phyloP scores from a whole-genome alignment of 2,113 vertebrate species.

The Ariopsis seemanni region DNA sequence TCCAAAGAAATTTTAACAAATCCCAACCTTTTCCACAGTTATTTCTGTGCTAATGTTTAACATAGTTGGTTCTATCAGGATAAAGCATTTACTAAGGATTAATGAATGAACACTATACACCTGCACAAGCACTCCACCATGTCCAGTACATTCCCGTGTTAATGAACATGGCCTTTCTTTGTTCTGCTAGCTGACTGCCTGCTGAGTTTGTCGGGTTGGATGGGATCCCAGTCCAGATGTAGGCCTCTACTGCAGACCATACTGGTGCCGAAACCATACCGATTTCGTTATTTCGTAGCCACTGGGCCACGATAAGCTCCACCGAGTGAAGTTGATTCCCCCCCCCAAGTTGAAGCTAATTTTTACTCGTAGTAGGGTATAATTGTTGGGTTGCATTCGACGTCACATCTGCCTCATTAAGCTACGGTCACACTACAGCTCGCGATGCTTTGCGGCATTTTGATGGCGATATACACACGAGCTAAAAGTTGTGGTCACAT shows the following conservation, averaged over 20 bases:
- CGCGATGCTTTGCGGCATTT: too few species aligned
- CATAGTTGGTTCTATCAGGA: background rate
- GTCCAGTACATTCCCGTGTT: background rate
- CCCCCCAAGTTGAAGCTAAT: too few species aligned
- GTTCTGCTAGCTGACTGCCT: background rate
- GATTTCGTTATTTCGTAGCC: too few species aligned
- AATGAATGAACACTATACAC: too few species aligned
- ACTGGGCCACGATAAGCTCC: too few species aligned
- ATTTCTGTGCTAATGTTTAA: background rate
- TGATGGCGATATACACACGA: too few species aligned
- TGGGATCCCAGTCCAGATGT: background rate
- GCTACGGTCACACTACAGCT: too few species aligned
- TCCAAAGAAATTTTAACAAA: background rate
- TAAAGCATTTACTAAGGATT: background rate
- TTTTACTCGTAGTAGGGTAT: too few species aligned
- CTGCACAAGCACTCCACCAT: background rate
- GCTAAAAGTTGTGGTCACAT: too few species aligned
- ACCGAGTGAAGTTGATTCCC: too few species aligned
- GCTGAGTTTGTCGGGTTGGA: background rate
- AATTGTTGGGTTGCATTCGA: too few species aligned
- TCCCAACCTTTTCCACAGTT: background rate
- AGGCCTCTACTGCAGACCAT: background rate
- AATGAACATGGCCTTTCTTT: background rate
- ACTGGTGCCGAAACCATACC: background rate
- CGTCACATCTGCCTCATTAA: too few species aligned